phyloP scores from a whole-genome alignment of 1,140 invertebrate species.

The Tetramorium alpestre region DNA sequence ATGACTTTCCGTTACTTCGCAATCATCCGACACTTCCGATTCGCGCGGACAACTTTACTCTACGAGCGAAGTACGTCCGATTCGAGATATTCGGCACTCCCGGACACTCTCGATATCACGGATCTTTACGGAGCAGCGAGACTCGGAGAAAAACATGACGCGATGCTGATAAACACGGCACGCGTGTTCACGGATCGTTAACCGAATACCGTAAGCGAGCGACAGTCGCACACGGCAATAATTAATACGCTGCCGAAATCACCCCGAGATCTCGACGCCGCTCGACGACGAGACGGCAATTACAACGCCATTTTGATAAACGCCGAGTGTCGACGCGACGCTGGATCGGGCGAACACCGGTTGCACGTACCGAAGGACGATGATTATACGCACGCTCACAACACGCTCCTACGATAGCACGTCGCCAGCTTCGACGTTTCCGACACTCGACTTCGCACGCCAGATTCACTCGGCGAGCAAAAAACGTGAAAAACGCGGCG shows the following conservation, averaged over 20 bases:
- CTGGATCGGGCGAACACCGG: neutral
- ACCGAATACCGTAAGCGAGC: neutral
- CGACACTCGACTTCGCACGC: neutral
- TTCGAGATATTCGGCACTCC: neutral
- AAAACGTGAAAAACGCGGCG: neutral
- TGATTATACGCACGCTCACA: neutral
- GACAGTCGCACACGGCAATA: neutral
- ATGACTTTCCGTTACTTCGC: too few species aligned
- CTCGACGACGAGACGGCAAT: neutral
- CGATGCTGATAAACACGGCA: neutral
- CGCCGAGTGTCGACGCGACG: neutral
- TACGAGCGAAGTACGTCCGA: neutral
- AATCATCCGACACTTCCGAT: neutral
- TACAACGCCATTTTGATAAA: neutral
- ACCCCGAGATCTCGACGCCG: neutral
- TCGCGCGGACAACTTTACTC: neutral
- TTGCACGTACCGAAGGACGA: neutral
- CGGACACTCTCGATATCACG: neutral
- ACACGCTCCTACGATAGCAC: too few species aligned
- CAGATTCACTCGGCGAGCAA: neutral
- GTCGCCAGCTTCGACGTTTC: too few species aligned
- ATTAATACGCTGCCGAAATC: neutral
- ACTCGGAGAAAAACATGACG: too few species aligned
- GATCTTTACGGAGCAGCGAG: neutral
- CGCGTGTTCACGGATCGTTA: too few species aligned